Conservation (phyloP, 2,888 invertebrate species). For the Ganaspis brasiliensis region DNA sequence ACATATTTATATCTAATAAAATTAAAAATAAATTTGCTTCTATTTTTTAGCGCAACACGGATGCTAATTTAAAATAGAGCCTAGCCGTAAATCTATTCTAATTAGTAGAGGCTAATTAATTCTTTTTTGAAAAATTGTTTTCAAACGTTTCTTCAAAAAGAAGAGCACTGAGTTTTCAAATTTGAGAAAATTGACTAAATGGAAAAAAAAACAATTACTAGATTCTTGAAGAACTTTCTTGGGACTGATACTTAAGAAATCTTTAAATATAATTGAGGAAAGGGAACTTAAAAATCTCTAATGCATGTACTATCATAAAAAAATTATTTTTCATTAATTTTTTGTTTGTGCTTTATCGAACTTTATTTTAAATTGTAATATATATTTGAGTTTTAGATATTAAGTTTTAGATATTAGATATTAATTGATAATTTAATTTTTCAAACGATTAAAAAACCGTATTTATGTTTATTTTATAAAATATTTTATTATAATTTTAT, state of each 20-base stretch:
- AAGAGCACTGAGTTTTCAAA: background rate
- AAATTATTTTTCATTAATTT: no score
- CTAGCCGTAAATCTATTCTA: background rate
- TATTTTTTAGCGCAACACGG: background rate
- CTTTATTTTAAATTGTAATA: no score
- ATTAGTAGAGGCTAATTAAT: conserved; percentile 1
- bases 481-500: no score
- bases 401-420: no score
- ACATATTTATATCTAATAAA: no score
- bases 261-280: background rate
- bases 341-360: no score
- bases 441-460: no score
- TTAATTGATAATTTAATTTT: no score
- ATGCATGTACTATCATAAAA: conserved; percentile 1
- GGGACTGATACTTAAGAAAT: conserved; percentile 8
- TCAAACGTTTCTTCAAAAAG: background rate
- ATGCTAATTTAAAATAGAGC: background rate
- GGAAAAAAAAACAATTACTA: background rate
- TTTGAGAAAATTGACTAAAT: background rate
- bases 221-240: background rate
- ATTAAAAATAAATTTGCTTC: background rate
- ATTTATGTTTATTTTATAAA: no score
- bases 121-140: background rate
- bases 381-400: no score
- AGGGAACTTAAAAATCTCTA: background rate